Conservation (phyloP, 2,797 vertebrate species). For the Geotrypetes seraphini region DNA sequence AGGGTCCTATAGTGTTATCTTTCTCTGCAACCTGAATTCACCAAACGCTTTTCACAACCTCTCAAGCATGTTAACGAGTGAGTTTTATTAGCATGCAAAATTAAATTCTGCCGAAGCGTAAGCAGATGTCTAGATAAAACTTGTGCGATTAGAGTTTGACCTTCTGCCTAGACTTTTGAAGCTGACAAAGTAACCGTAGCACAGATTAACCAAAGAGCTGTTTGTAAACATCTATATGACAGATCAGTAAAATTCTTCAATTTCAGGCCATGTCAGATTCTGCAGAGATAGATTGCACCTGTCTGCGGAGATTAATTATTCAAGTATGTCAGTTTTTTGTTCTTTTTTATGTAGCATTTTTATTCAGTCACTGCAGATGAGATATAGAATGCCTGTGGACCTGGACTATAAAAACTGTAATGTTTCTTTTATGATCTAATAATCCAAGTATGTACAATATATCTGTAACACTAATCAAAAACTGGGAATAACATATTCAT, state of each 20-base stretch:
- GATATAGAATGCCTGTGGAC: too few species aligned
- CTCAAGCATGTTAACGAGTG: conserved; percentile 39
- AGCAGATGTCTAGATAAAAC: conserved; percentile 39
- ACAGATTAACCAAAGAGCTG: conserved; percentile 16
- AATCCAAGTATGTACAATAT: too few species aligned
- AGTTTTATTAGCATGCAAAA: conserved; percentile 41
- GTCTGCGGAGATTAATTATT: conserved; percentile 5
- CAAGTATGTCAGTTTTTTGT: conserved; percentile 5
- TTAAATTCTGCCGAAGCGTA: conserved; percentile 40
- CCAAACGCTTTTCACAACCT: conserved; percentile 42
- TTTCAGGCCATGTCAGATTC: neutral
- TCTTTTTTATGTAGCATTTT: neutral
- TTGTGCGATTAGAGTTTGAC: conserved; percentile 58
- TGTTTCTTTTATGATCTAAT: too few species aligned
- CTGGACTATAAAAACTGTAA: too few species aligned
- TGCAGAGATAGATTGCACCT: neutral
- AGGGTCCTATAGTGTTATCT: too few species aligned
- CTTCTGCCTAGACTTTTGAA: conserved; percentile 52
- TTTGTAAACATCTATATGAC: conserved; percentile 14
- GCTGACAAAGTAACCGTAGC: conserved; percentile 48
- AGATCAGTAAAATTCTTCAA: neutral
- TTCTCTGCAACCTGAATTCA: conserved; percentile 45
- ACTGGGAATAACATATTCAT: too few species aligned
- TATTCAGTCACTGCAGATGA: too few species aligned
- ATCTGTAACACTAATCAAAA: too few species aligned